These are phyloP conservation scores for Prunella strophiata DNA, from an alignment of 2,797 vertebrate genomes.

Conservation along the genomic window DNA sequence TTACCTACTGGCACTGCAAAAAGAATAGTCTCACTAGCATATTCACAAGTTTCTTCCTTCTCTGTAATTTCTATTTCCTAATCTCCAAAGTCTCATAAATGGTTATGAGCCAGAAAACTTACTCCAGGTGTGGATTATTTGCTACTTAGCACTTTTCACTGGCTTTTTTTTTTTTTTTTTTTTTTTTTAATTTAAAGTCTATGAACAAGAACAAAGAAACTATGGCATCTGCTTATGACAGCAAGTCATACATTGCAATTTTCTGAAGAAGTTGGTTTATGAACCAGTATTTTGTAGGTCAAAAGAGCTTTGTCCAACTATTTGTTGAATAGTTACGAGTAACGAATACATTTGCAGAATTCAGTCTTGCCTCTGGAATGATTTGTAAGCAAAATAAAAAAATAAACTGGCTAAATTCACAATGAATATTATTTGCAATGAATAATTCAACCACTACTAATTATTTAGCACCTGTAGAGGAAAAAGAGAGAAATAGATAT, in stretches of 20 bases:
- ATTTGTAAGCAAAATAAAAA: conserved; percentile 48
- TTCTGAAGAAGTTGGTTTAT: neutral
- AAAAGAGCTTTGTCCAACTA: conserved; percentile 23
- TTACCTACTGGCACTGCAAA: neutral
- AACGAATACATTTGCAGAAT: conserved; percentile 14
- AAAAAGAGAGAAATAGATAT: conserved; percentile 62
- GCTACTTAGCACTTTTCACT: neutral
- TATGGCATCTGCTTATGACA: neutral
- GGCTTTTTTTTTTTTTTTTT: neutral
- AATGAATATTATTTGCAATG: conserved; percentile 74
- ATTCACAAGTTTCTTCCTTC: neutral
- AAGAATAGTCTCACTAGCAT: neutral
- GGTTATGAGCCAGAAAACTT: conserved; percentile 10
- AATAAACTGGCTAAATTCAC: conserved; percentile 38
- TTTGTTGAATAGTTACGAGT: conserved; percentile 11
- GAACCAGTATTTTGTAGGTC: neutral
- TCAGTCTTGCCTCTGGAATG: conserved; percentile 42
- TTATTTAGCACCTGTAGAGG: conserved; percentile 73
- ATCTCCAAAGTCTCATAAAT: conserved; percentile 22
- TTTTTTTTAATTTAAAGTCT: neutral
- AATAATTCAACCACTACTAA: conserved; percentile 72
- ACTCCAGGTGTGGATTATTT: conserved; percentile 14
- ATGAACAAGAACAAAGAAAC: neutral
- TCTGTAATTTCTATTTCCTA: neutral
- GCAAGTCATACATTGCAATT: neutral